A percentile compares a stretch with the other conserved stretches of the same genome.
These are phyloP conservation scores for Thysanoteuthis rhombus DNA, from an alignment of 2,888 invertebrate genomes.

Conservation along the genomic window DNA sequence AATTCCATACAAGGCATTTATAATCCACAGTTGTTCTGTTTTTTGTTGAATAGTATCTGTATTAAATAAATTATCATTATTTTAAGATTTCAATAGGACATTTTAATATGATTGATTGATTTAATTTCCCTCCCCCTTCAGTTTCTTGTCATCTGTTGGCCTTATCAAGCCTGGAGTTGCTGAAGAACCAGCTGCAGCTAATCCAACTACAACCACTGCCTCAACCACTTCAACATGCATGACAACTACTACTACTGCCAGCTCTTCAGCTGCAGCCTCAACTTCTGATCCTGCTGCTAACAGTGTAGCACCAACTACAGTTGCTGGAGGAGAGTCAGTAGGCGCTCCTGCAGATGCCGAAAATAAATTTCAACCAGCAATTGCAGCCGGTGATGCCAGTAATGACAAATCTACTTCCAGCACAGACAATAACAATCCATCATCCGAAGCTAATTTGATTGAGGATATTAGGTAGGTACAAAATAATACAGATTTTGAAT, in stretches of 20 bases:
- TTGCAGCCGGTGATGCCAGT: neutral
- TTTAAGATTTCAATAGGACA: neutral
- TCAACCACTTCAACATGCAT: neutral
- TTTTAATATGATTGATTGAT: neutral
- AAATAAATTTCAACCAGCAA: neutral
- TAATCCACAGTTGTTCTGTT: neutral
- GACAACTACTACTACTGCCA: neutral
- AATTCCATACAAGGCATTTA: neutral
- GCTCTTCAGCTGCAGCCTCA: neutral
- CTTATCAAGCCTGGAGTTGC: conserved; percentile 45
- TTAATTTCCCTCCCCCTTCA: conserved; percentile 35
- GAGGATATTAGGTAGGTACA: neutral
- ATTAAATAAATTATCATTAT: too few relatives aligned
- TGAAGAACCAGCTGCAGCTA: conserved; percentile 32
- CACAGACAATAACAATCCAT: neutral
- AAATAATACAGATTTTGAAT: too few relatives aligned
- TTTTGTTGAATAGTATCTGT: too few relatives aligned
- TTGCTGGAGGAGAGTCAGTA: neutral
- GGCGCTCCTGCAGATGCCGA: neutral
- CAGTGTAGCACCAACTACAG: neutral
- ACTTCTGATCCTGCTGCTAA: neutral
- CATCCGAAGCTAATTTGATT: conserved; percentile 17
- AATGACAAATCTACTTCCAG: conserved; percentile 22
- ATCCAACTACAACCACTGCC: neutral
- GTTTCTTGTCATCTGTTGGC: conserved; percentile 52